These are phyloP conservation scores for Sinocyclocheilus anshuiensis DNA, from an alignment of 2,113 vertebrate species.

Conservation along the genomic window DNA sequence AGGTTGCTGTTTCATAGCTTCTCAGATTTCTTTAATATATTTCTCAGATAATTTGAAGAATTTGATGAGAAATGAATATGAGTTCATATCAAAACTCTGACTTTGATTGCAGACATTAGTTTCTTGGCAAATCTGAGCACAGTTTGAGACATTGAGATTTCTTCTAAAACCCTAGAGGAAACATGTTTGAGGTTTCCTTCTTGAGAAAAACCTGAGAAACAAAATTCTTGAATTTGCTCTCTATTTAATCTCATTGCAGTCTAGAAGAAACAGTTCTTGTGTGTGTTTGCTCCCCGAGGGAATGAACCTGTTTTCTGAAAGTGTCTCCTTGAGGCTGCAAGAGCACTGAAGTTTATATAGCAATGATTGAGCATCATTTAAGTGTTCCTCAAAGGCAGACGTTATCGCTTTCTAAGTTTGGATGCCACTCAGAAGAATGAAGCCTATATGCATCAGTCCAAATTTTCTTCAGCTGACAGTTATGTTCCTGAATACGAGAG, in stretches of 20 bases:
- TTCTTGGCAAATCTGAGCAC: background rate
- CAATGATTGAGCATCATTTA: background rate
- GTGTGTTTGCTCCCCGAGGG: background rate
- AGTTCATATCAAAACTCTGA: background rate
- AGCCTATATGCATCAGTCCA: background rate
- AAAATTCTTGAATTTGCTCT: background rate
- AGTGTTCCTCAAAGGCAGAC: background rate
- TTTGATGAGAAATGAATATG: background rate
- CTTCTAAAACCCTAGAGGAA: background rate
- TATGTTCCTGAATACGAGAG: background rate
- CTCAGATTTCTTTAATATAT: background rate
- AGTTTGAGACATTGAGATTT: background rate
- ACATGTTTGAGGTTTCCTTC: background rate
- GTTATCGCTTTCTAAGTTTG: background rate
- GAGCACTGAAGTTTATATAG: conserved; percentile 9
- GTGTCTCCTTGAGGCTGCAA: conserved; percentile 10
- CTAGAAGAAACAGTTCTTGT: background rate
- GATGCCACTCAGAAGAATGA: background rate
- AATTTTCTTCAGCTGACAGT: background rate
- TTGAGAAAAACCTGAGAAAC: background rate
- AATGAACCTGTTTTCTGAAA: conserved; percentile 2
- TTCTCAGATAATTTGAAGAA: background rate
- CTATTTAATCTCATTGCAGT: conserved; percentile 9
- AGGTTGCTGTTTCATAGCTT: background rate
- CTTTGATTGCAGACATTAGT: background rate